Evolutionary conservation across 2,113 vertebrate genomes (phyloP).

Genomic region (Gnathonemus longibarbis): DNA sequence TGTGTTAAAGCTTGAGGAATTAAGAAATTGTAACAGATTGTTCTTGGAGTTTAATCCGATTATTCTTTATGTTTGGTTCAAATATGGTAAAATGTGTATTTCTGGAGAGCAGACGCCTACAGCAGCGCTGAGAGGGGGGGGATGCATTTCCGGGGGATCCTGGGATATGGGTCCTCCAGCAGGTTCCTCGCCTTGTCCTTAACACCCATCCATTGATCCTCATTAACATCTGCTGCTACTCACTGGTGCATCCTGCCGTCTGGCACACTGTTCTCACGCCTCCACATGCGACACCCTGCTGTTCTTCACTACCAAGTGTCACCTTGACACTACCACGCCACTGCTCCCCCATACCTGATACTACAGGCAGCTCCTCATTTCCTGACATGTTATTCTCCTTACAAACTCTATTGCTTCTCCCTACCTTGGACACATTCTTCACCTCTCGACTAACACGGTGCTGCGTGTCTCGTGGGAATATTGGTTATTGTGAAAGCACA

Average conservation of each 20-base stretch:
- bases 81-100: background rate
- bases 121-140: background rate
- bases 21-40: background rate
- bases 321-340: background rate
- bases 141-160: background rate
- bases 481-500: background rate
- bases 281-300: background rate
- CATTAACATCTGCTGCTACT: background rate
- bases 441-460: background rate
- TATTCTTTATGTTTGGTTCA: background rate
- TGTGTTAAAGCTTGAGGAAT: background rate
- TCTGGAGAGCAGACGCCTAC: background rate
- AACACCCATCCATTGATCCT: background rate
- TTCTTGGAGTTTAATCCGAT: background rate
- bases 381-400: background rate
- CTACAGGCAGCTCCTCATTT: background rate
- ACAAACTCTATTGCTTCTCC: background rate
- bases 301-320: background rate
- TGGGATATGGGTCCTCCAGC: background rate
- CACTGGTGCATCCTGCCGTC: background rate
- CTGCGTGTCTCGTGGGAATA: background rate
- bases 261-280: background rate
- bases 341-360: background rate
- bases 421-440: background rate
- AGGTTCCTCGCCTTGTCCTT: background rate